Conservation (phyloP, 2,888 invertebrate genomes). For the Strigamia transsilvanica region DNA sequence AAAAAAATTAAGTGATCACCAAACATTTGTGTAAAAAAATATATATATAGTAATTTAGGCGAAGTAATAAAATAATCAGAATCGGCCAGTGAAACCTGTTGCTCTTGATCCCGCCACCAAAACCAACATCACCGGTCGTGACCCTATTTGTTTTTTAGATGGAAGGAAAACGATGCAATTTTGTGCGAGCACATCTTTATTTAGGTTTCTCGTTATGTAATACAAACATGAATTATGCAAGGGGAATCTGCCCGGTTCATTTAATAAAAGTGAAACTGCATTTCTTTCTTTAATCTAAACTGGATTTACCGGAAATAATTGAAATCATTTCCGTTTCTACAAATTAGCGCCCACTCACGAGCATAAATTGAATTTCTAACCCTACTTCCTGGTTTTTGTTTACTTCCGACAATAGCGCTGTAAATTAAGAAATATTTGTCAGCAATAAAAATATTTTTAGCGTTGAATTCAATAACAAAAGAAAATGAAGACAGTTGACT, state of each 20-base stretch:
- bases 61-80: not conserved
- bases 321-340: too few relatives aligned
- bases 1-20: not conserved
- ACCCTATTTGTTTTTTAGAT: not conserved
- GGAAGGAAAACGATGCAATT: too few relatives aligned
- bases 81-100: not conserved
- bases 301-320: slow-evolving; percentile 13
- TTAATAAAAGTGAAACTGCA: not conserved
- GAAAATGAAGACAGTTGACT: not conserved
- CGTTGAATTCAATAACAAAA: too few relatives aligned
- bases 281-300: not conserved
- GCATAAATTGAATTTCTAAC: not conserved
- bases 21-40: not conserved
- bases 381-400: not conserved
- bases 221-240: not conserved
- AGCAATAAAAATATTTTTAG: not conserved
- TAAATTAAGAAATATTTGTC: not conserved
- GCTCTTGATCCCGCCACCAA: not conserved
- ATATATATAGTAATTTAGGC: not conserved
- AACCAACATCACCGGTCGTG: not conserved
- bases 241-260: not conserved
- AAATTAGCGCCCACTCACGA: slow-evolving; percentile 9
- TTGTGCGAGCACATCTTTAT: not conserved
- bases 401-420: not conserved
- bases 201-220: not conserved